These are phyloP conservation scores for Pentamera pediparva DNA, from an alignment of 53 echinoderm and acorn worm genomes.

Conservation along the genomic window DNA sequence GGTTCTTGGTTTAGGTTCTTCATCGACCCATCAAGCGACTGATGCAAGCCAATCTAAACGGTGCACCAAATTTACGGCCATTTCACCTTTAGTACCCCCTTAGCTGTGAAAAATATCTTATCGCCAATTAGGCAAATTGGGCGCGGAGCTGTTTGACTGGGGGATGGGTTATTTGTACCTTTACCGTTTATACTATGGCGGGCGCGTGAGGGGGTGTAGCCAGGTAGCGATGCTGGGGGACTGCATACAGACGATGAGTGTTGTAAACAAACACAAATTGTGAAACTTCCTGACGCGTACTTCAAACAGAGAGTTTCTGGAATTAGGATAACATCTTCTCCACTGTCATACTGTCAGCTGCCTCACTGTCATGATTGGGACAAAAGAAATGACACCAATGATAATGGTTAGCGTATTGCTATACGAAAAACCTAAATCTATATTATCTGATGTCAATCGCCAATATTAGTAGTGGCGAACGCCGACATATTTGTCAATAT, in stretches of 20 bases:
- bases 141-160: conserved; percentile 2
- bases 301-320: background rate
- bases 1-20: background rate
- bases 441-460: too few relatives aligned
- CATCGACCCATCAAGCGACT: conserved; percentile 1
- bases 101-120: conserved; percentile 31
- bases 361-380: too few relatives aligned
- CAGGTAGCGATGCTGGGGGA: background rate
- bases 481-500: too few relatives aligned
- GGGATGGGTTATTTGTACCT: conserved; percentile 14
- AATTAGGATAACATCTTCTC: background rate
- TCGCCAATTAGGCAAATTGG: conserved; percentile 35
- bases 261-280: too few relatives aligned
- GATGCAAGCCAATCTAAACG: conserved; percentile 10
- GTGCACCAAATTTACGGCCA: background rate
- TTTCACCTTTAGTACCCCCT: conserved; percentile 18
- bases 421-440: too few relatives aligned
- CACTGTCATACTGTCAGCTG: too few relatives aligned
- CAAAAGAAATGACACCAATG: too few relatives aligned
- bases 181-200: background rate
- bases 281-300: too few relatives aligned
- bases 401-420: too few relatives aligned
- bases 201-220: background rate
- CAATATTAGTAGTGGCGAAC: too few relatives aligned
- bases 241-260: background rate